These are phyloP conservation scores for Scleropages formosus DNA, from an alignment of 2,797 vertebrate species.

Conservation along the genomic window DNA sequence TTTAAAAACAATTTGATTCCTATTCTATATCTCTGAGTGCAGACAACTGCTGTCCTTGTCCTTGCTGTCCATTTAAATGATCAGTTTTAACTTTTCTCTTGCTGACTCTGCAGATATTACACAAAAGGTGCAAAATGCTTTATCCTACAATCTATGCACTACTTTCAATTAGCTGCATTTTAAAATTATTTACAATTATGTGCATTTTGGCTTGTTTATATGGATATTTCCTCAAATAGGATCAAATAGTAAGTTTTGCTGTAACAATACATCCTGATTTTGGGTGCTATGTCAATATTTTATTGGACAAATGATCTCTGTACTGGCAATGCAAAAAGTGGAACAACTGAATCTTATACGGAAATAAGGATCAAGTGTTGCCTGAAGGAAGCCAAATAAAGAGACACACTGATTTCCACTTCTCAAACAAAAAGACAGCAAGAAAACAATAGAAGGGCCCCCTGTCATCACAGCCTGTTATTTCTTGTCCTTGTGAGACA, in stretches of 20 bases:
- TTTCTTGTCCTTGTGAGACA: constrained; percentile 26
- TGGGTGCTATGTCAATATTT: neutral
- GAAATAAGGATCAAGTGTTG: neutral
- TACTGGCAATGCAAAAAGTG: no score
- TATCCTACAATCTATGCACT: no score
- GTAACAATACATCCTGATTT: neutral
- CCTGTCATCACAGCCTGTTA: constrained; percentile 10
- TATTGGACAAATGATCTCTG: neutral
- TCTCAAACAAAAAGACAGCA: constrained; percentile 12
- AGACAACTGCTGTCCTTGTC: no score
- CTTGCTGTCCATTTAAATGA: no score
- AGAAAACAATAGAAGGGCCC: constrained; percentile 12
- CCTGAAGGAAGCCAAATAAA: neutral
- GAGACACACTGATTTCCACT: constrained; percentile 22
- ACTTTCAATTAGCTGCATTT: neutral
- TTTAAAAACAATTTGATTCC: no score
- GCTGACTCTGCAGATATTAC: no score
- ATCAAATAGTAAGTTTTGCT: neutral
- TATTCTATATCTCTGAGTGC: no score
- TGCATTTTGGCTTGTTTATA: neutral
- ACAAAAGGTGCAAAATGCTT: no score
- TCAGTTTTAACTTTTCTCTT: no score
- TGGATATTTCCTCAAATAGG: neutral
- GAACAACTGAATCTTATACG: constrained; percentile 4
- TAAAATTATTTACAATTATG: no score